Base-by-base conservation (phyloP, 2,113 vertebrate species). In the Hyperopisus bebe region DNA sequence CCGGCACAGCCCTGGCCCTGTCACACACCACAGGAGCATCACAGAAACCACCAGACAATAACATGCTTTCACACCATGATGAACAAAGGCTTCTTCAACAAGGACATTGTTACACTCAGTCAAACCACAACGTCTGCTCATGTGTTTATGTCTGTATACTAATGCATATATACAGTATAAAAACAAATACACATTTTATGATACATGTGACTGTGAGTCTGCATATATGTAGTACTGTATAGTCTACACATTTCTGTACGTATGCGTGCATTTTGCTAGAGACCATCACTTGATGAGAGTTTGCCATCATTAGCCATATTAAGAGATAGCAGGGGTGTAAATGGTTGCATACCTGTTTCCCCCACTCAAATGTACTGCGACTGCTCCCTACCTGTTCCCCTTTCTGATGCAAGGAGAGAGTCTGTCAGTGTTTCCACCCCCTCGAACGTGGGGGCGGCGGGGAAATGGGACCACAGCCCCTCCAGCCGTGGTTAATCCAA, bases 401-500 rank as follows among this genome's bases (percentile, higher is more conserved):
- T 89, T 86, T 51, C 19, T 24, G 42, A 88, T 88, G 91, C 91
- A 92, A 91, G 90, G 91, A 90, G 84, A 95, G 91, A 91, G 94
- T 93, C 93, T 92, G 94, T 91, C 91, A 93, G 92, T 3, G 7
- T 93, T 92, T 94, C 91, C 91, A 93, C 93, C 94, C 94, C 90
- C 90, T 93, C 93, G 70, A 94, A 91, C 86, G 92, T 94, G 91
- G 90, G 93, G 92, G 92, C 89, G 89, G 94, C 94, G 92, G 92
- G n/a, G 74, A 53, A 90, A 92, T 86, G 92, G 95, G 91, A 19
- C 91, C 91, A 91, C 91, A 94, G 93, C 88, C 92, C 95, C 92
- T 95, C 95, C 94, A 95, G 95, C 96, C 96, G 94, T 96, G 93
- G 91, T 95, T 98, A 98, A 98, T 98, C 95, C 83, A 89, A 97